Base-by-base conservation (phyloP, 2,888 invertebrate species). In the Cheilosia grossa region DNA sequence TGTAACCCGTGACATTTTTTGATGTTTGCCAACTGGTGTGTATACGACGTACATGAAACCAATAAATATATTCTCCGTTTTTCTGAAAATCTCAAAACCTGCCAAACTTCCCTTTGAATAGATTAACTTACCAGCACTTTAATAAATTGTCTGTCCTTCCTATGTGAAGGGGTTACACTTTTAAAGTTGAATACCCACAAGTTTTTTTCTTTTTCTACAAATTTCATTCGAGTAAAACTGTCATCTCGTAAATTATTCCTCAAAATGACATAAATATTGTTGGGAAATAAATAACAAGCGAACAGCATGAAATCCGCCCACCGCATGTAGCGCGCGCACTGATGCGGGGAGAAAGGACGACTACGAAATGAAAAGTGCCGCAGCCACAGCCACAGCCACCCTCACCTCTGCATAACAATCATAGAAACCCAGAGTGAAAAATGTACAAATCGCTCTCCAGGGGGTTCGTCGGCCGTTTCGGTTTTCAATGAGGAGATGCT, bases 391-490 rank as follows among this genome's bases (percentile, higher is more conserved):
- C 66, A 53, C 74, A 64, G 53, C 74, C 54, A 54, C 56, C 75
- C 58, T 27, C 30, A 61, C 70, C 74, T 56, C 49, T 9, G 13
- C 13, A 37, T 13, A 47, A 64, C 58, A 64, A 53, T 59, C 63
- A 13, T 37, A 73, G 54, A 44, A 80, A 40, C 51, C 67, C 37
- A 37, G 24, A 75, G 53, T 70, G 75, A 85, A 85, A 81, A 77
- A 75, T 80, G 81, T 81, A 85, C 80, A 85, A 81, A 80, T 80
- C 81, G 80, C 85, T 85, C 85, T 75, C 67, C 81, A 81, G 83
- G 83, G 85, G 85, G 85, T 85, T 85, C 81, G 81, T 75, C 77
- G 85, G 85, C 66, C 85, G 85, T 75, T 85, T 85, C 85, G 85
- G 81, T 81, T 85, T 85, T 80, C 83, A 80, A 61, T 80, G 70